Conservation (phyloP, 2,113 vertebrate species). For the Empidonax alnorum region DNA sequence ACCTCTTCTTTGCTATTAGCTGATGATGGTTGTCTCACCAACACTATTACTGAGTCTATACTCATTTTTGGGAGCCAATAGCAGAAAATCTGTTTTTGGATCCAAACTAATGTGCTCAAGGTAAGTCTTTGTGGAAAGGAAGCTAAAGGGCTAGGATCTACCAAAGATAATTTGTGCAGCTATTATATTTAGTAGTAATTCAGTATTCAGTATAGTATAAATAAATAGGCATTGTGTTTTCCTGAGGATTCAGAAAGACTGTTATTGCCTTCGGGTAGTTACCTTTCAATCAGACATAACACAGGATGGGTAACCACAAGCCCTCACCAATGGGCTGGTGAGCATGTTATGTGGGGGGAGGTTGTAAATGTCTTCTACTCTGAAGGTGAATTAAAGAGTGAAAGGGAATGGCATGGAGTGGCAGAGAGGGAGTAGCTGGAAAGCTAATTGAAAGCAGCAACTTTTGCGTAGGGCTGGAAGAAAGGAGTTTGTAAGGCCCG, state of each 20-base stretch:
- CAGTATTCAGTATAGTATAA: background rate
- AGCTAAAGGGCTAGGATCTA: background rate
- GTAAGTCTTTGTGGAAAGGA: background rate
- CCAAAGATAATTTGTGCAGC: background rate
- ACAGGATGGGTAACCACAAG: background rate
- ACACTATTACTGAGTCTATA: background rate
- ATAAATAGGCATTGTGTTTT: background rate
- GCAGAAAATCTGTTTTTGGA: background rate
- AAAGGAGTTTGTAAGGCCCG: background rate
- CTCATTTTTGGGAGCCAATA: slow-evolving; percentile 12
- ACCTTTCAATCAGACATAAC: background rate
- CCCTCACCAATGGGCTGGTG: background rate
- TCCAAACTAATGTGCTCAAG: background rate
- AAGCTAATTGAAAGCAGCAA: slow-evolving; percentile 4
- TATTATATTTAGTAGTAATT: background rate
- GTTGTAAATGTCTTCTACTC: background rate
- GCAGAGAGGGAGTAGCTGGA: background rate
- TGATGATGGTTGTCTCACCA: slow-evolving; percentile 16
- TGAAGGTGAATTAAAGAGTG: background rate
- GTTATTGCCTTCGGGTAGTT: background rate
- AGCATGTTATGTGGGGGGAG: background rate
- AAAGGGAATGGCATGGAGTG: background rate
- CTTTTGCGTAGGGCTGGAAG: background rate
- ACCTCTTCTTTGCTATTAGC: slow-evolving; percentile 8
- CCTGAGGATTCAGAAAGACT: background rate